Conservation (phyloP, 2,888 invertebrate species). For the Epirrhoe alternata region DNA sequence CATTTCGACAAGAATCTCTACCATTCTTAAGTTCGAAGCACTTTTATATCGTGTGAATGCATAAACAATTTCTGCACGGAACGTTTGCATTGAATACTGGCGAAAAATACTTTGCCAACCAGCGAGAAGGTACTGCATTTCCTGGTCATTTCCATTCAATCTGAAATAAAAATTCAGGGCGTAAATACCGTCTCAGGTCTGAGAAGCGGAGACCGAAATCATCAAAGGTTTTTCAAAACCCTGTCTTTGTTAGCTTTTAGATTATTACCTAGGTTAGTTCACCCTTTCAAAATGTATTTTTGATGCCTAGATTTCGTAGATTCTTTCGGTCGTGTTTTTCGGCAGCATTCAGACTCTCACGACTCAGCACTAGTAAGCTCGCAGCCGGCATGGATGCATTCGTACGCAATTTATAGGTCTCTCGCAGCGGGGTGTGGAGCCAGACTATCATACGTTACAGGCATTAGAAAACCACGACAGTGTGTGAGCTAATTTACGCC, state of each 20-base stretch:
- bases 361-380: constrained; percentile 10
- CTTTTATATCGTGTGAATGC: constrained; percentile 36
- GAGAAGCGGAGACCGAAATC: constrained; percentile 2
- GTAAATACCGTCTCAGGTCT: constrained; percentile 30
- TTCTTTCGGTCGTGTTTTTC: not conserved
- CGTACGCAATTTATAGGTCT: constrained; percentile 75
- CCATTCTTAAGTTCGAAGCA: constrained; percentile 20
- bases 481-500: constrained; percentile 45
- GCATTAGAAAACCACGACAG: constrained; percentile 58
- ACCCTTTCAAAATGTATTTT: too few relatives aligned
- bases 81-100: constrained; percentile 40
- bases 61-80: constrained; percentile 36
- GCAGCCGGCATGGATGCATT: constrained; percentile 44
- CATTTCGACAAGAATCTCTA: constrained; percentile 19
- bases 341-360: not conserved
- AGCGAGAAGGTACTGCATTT: constrained; percentile 40
- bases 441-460: constrained; percentile 52
- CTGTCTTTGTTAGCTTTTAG: not conserved
- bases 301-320: not conserved
- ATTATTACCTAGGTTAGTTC: too few relatives aligned
- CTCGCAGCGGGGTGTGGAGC: constrained; percentile 62
- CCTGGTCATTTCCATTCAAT: constrained; percentile 55
- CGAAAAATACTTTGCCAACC: constrained; percentile 27
- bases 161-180: constrained; percentile 34
- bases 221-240: not conserved